Percentiles rank a stretch among this genome's conserved stretches.
Conservation (phyloP, 2,888 invertebrate genomes). For the Drosophila mayaguana region DNA sequence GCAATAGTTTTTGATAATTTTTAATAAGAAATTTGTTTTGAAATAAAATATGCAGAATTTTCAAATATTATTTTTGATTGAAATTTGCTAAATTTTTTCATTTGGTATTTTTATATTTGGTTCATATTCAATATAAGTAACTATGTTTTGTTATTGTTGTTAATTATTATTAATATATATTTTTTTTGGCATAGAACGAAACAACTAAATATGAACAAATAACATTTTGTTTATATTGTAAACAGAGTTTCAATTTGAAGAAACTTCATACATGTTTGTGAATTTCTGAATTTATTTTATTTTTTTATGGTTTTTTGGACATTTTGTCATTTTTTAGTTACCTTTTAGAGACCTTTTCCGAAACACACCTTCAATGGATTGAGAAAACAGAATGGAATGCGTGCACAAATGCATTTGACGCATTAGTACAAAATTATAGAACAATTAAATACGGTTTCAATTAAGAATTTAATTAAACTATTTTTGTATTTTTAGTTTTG, state of each 20-base stretch:
- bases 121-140: slow-evolving; percentile 52
- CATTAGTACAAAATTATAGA: slow-evolving; percentile 86
- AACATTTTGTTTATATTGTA: slow-evolving; percentile 70
- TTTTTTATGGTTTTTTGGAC: slow-evolving; percentile 36
- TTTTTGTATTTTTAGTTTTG: slow-evolving; percentile 47
- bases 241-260: slow-evolving; percentile 72
- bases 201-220: slow-evolving; percentile 81
- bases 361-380: slow-evolving; percentile 92
- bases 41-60: slow-evolving; percentile 79
- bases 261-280: slow-evolving; percentile 82
- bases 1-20: slow-evolving; percentile 70
- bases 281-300: slow-evolving; percentile 85
- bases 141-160: slow-evolving; percentile 54
- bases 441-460: slow-evolving; percentile 85
- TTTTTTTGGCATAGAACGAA: slow-evolving; percentile 70
- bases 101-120: slow-evolving; percentile 56
- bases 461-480: slow-evolving; percentile 75
- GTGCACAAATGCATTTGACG: slow-evolving; percentile 86
- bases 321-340: slow-evolving; percentile 87
- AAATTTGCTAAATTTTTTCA: slow-evolving; percentile 44
- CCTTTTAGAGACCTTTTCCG: slow-evolving; percentile 98
- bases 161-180: slow-evolving; percentile 28
- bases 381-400: slow-evolving; percentile 87
- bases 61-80: slow-evolving; percentile 64
- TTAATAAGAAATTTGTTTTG: slow-evolving; percentile 67